Evolutionary conservation across 2,888 invertebrate species (phyloP).

Genomic region (Drosophila mimica): DNA sequence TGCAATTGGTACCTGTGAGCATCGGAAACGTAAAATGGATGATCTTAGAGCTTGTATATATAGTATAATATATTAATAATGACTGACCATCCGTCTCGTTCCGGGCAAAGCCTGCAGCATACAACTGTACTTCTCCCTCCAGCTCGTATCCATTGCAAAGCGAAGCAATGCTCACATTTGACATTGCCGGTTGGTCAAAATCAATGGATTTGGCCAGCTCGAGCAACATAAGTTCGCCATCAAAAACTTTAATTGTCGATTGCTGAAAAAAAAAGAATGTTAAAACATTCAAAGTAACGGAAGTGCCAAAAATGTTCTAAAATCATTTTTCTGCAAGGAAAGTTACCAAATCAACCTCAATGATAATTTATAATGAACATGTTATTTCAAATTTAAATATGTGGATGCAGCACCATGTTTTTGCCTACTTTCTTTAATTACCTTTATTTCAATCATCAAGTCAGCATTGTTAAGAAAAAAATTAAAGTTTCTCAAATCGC

Average conservation of each 20-base stretch:
- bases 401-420: neutral
- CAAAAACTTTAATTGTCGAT: rapidly evolving
- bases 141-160: conserved; percentile 11
- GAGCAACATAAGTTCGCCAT: neutral
- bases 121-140: neutral
- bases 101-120: conserved; percentile 37
- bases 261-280: neutral
- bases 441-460: neutral
- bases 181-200: rapidly evolving
- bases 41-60: neutral
- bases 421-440: neutral
- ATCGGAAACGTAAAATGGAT: neutral
- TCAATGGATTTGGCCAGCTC: neutral
- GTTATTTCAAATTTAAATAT: too few relatives aligned
- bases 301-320: neutral
- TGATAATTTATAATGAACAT: neutral
- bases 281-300: neutral
- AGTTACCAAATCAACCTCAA: neutral
- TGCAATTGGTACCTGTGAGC: neutral
- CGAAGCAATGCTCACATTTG: neutral
- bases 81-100: neutral
- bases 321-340: neutral
- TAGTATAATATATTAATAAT: neutral
- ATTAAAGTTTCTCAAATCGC: neutral
- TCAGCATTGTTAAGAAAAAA: rapidly evolving